Evolutionary conservation across 2,888 invertebrate species (phyloP).

Genomic region (Heliconius hortense): DNA sequence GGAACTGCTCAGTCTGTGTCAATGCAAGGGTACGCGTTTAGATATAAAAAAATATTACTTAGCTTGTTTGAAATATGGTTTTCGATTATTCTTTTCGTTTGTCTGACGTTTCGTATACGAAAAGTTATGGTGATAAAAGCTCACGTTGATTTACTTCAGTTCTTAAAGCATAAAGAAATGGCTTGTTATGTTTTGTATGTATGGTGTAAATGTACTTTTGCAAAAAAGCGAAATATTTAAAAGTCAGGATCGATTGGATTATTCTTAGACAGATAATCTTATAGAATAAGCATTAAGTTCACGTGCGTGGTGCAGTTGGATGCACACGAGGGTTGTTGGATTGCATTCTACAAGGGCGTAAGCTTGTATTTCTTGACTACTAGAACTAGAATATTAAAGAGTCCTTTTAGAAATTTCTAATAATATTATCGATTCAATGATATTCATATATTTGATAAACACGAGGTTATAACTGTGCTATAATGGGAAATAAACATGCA

Average conservation of each 20-base stretch:
- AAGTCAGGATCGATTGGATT: background rate
- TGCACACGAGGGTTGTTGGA: background rate
- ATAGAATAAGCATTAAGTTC: background rate
- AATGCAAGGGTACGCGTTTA: conserved; percentile 46
- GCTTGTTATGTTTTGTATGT: background rate
- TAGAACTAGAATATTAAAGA: background rate
- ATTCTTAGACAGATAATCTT: background rate
- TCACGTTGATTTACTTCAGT: conserved; percentile 1
- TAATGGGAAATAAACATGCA: conserved; percentile 15
- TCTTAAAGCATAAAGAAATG: background rate
- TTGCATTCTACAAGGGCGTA: background rate
- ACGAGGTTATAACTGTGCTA: background rate
- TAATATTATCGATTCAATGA: background rate
- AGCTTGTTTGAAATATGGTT: conserved; percentile 39
- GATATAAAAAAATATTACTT: conserved; percentile 41
- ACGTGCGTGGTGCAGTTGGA: background rate
- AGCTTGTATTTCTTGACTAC: background rate
- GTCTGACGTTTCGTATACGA: conserved; percentile 25
- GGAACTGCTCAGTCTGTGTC: conserved; percentile 52
- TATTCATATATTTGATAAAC: background rate
- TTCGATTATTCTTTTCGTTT: conserved; percentile 41
- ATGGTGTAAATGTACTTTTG: background rate
- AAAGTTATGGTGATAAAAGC: conserved; percentile 21
- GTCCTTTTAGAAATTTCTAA: background rate
- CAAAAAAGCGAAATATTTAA: background rate